Evolutionary conservation across 2,113 vertebrate species (phyloP).

Genomic region (Casuarius casuarius): DNA sequence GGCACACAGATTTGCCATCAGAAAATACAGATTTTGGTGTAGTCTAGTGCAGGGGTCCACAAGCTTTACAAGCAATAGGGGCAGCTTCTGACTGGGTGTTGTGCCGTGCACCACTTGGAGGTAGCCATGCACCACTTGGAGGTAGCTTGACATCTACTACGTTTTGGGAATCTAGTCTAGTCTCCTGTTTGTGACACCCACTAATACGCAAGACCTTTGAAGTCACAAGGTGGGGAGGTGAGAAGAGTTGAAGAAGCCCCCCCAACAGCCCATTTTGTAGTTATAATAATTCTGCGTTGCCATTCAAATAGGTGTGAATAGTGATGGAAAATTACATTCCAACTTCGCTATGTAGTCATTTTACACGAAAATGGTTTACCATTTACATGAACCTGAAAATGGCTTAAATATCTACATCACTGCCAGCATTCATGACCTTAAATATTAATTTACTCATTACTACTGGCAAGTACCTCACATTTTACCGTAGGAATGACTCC

Average conservation of each 20-base stretch:
- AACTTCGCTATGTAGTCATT: not conserved
- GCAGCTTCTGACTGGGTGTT: not conserved
- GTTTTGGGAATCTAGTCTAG: not conserved
- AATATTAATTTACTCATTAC: not conserved
- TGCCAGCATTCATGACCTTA: not conserved
- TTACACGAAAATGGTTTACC: not conserved
- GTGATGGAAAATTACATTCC: not conserved
- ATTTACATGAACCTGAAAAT: not conserved
- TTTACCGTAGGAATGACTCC: not conserved
- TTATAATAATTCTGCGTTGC: not conserved
- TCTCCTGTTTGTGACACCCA: not conserved
- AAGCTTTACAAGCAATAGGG: too few relatives aligned
- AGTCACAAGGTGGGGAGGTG: not conserved
- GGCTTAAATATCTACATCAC: not conserved
- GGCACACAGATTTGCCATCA: not conserved
- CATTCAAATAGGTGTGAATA: not conserved
- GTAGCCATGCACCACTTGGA: not conserved
- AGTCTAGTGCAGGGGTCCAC: too few relatives aligned
- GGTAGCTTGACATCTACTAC: too few relatives aligned
- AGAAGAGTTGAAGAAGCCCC: not conserved
- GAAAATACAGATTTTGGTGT: too few relatives aligned
- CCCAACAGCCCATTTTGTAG: not conserved
- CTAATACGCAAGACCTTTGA: accelerated
- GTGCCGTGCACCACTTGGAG: too few relatives aligned
- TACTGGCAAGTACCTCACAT: not conserved